Evolutionary conservation across 2,888 invertebrate species (phyloP).

Genomic region (Tigriopus californicus): DNA sequence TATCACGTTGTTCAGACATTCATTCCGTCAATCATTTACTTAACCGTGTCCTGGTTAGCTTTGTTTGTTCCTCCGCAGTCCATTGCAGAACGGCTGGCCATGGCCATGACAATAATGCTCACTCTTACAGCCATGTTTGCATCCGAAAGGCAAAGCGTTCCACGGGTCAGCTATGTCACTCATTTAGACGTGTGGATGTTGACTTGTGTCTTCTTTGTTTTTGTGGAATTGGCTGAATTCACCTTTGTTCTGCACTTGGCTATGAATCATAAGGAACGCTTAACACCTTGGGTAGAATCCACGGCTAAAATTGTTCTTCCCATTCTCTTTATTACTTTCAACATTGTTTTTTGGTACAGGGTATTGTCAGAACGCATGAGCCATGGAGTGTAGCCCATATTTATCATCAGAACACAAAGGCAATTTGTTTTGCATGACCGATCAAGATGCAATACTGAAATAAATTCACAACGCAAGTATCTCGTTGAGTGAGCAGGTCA

Average conservation of each 20-base stretch:
- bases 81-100: neutral
- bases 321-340: no score
- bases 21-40: neutral
- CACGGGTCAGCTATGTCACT: neutral
- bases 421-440: no score
- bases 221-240: neutral
- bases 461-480: no score
- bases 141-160: neutral
- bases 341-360: no score
- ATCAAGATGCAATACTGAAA: no score
- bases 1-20: slow-evolving; percentile 10
- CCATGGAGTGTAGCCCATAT: no score
- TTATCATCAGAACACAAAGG: no score
- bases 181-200: slow-evolving; percentile 5
- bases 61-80: slow-evolving; percentile 2
- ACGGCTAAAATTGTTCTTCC: no score
- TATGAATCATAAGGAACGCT: no score
- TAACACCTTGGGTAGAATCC: no score
- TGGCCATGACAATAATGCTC: slow-evolving; percentile 7
- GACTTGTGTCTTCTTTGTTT: neutral
- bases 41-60: slow-evolving; percentile 5
- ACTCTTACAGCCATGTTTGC: slow-evolving; percentile 6
- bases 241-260: neutral
- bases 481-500: no score
- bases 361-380: no score